phyloP scores from a whole-genome alignment of 2,113 vertebrate genomes.

The Prionailurus bengalensis region DNA sequence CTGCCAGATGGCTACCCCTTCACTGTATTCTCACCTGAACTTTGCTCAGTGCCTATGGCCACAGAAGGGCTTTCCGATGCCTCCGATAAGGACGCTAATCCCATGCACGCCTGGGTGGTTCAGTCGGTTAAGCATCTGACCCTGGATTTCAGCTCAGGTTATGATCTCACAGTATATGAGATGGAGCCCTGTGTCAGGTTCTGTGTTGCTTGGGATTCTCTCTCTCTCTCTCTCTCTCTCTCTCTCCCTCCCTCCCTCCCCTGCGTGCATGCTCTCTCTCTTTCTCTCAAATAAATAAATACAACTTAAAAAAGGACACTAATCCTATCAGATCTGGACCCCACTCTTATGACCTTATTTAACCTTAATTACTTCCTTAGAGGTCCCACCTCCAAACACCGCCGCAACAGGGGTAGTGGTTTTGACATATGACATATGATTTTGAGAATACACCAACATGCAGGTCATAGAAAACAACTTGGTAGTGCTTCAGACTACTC shows the following conservation, averaged over 20 bases:
- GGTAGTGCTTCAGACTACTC: fast-evolving
- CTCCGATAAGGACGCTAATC: neutral
- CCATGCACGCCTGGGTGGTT: neutral
- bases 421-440: fast-evolving
- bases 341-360: neutral
- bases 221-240: too few relatives aligned
- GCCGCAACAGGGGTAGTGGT: fast-evolving
- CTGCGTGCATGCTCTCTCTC: too few relatives aligned
- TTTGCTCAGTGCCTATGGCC: neutral
- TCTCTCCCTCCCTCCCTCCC: too few relatives aligned
- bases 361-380: neutral
- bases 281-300: too few relatives aligned
- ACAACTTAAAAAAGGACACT: neutral
- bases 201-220: too few relatives aligned
- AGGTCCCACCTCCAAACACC: neutral
- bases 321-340: neutral
- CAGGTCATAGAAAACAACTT: neutral
- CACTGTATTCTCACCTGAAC: fast-evolving
- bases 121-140: too few relatives aligned
- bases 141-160: too few relatives aligned
- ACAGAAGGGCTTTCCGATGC: fast-evolving
- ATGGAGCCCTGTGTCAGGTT: too few relatives aligned
- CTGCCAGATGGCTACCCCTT: fast-evolving
- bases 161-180: too few relatives aligned
- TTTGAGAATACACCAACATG: neutral